Percentiles rank a stretch among this genome's conserved stretches.
Evolutionary conservation across 2,888 invertebrate species (phyloP).

Genomic region (Pterostichus niger): DNA sequence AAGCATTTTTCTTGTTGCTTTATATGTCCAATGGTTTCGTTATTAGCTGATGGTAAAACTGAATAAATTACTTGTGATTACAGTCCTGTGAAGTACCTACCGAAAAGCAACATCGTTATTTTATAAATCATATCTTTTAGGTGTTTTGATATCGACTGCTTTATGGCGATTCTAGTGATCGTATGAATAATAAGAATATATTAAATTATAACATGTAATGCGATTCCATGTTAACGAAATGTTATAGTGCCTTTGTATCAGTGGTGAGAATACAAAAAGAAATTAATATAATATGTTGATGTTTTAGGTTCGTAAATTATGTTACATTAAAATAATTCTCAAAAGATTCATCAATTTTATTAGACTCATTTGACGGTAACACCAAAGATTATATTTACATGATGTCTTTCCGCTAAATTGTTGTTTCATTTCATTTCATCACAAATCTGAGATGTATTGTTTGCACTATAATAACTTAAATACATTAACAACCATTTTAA

Average conservation of each 20-base stretch:
- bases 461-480: constrained; percentile 66
- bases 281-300: constrained; percentile 50
- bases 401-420: constrained; percentile 28
- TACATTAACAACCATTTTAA: constrained; percentile 53
- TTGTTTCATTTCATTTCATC: constrained; percentile 12
- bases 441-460: constrained; percentile 57
- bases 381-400: constrained; percentile 44
- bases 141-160: constrained; percentile 64
- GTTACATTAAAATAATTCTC: constrained; percentile 32
- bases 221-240: constrained; percentile 65
- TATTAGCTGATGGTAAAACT: constrained; percentile 45
- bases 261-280: constrained; percentile 61
- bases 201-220: constrained; percentile 60
- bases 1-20: constrained; percentile 56
- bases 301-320: constrained; percentile 28
- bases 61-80: constrained; percentile 62
- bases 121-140: constrained; percentile 65
- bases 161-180: constrained; percentile 43
- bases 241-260: constrained; percentile 67
- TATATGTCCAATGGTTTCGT: constrained; percentile 45
- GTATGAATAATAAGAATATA: constrained; percentile 58
- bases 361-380: constrained; percentile 38
- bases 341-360: constrained; percentile 29
- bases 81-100: constrained; percentile 65
- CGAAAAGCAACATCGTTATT: constrained; percentile 60